Evolutionary conservation across 53 echinoderm and acorn worm genomes (phyloP).

Genomic region (Arbacia lixula): DNA sequence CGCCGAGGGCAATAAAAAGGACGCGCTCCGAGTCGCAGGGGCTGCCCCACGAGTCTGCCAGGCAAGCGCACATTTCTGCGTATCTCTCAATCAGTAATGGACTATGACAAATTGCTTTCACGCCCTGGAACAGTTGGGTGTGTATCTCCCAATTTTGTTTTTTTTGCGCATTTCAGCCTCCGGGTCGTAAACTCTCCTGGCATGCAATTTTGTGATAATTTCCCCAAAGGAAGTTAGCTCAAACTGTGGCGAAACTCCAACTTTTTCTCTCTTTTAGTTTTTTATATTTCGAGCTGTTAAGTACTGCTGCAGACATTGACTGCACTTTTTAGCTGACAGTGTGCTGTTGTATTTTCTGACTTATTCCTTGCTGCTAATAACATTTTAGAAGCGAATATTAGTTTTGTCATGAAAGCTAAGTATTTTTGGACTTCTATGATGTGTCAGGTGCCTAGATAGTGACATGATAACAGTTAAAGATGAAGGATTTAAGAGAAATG

Average conservation of each 20-base stretch:
- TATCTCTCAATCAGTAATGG: constrained; percentile 36
- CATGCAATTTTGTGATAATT: constrained; percentile 41
- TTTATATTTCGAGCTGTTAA: background rate
- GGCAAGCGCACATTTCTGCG: constrained; percentile 18
- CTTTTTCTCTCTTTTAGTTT: background rate
- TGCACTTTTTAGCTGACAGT: too few relatives aligned
- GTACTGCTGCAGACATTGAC: too few relatives aligned
- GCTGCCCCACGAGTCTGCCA: background rate
- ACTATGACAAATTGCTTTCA: constrained; percentile 48
- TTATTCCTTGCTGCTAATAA: too few relatives aligned
- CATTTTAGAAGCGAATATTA: too few relatives aligned
- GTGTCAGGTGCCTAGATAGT: too few relatives aligned
- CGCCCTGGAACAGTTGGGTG: constrained; percentile 54
- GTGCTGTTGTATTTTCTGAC: too few relatives aligned
- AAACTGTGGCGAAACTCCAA: constrained; percentile 35
- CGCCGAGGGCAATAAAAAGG: too few relatives aligned
- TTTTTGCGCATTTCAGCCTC: constrained; percentile 22
- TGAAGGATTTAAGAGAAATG: too few relatives aligned
- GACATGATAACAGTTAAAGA: too few relatives aligned
- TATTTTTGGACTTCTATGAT: too few relatives aligned
- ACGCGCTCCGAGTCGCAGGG: background rate
- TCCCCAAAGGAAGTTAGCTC: constrained; percentile 50
- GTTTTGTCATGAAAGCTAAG: too few relatives aligned
- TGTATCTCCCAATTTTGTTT: constrained; percentile 36
- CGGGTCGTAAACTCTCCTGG: constrained; percentile 25